Conservation (phyloP, 1,140 invertebrate genomes). For the Frieseomelitta varia region DNA sequence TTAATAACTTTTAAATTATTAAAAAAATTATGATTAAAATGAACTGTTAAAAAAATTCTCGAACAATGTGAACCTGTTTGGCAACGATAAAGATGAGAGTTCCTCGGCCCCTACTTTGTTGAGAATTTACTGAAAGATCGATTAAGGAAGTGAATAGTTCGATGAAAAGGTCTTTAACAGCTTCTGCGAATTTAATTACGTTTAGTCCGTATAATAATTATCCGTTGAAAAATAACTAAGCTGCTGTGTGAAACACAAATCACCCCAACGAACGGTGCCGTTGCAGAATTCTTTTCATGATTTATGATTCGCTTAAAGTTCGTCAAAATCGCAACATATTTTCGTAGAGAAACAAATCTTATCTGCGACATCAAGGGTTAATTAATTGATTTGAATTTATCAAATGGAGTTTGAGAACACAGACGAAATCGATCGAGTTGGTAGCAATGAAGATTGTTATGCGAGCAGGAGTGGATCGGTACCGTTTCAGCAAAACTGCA, state of each 20-base stretch:
- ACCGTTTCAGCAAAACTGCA: background rate
- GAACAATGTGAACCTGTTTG: background rate
- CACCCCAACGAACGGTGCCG: background rate
- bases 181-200: background rate
- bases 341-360: background rate
- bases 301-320: background rate
- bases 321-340: background rate
- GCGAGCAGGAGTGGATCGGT: too few species aligned
- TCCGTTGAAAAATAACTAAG: background rate
- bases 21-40: too few species aligned
- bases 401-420: too few species aligned
- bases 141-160: background rate
- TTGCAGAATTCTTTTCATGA: constrained; percentile 16
- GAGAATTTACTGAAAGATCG: background rate
- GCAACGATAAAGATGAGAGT: too few species aligned
- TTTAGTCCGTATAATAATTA: constrained; percentile 4
- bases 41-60: too few species aligned
- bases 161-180: constrained; percentile 1
- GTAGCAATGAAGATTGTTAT: too few species aligned
- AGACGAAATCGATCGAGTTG: too few species aligned
- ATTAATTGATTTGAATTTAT: background rate
- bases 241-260: constrained; percentile 11
- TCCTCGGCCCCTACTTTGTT: background rate
- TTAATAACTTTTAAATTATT: background rate
- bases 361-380: background rate